A percentile compares a stretch with the other conserved stretches of the same genome.
These are phyloP conservation scores for Timandra comae DNA, from an alignment of 2,888 invertebrate species.

Conservation along the genomic window DNA sequence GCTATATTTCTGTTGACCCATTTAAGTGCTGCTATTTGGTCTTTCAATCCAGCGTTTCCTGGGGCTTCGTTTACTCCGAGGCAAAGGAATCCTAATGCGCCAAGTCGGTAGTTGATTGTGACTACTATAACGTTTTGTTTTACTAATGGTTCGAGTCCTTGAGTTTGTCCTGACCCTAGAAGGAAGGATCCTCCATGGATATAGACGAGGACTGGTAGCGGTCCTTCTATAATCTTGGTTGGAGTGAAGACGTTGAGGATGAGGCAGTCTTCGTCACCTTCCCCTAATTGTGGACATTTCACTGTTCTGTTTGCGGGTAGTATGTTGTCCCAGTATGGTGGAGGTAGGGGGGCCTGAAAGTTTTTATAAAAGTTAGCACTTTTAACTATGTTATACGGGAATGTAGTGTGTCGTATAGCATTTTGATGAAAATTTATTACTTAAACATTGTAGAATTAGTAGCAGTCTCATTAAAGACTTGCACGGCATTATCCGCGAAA, in stretches of 20 bases:
- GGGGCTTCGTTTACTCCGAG: constrained; percentile 32
- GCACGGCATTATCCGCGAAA: no score
- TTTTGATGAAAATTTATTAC: no score
- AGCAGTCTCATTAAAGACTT: no score
- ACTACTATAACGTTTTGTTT: constrained; percentile 34
- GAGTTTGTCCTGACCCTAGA: constrained; percentile 29
- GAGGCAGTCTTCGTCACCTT: constrained; percentile 36
- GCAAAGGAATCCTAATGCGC: constrained; percentile 35
- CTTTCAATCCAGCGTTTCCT: constrained; percentile 40
- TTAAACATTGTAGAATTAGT: no score
- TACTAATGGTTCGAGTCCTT: constrained; percentile 30
- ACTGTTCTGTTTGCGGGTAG: constrained; percentile 27
- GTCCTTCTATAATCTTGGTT: constrained; percentile 5
- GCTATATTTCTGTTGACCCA: constrained; percentile 35
- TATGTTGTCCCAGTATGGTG: constrained; percentile 24
- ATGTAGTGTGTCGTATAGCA: no score
- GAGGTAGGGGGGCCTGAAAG: constrained; percentile 27
- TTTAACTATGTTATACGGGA: no score
- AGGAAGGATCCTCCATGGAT: constrained; percentile 35
- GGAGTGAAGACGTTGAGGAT: constrained; percentile 36
- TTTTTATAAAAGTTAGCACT: no score
- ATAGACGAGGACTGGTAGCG: constrained; percentile 33
- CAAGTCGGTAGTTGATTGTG: constrained; percentile 38
- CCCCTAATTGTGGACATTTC: constrained; percentile 30
- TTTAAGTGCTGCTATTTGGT: constrained; percentile 34